These are phyloP conservation scores for Phymatocera aterrima DNA, from an alignment of 2,888 invertebrate genomes.

Conservation along the genomic window DNA sequence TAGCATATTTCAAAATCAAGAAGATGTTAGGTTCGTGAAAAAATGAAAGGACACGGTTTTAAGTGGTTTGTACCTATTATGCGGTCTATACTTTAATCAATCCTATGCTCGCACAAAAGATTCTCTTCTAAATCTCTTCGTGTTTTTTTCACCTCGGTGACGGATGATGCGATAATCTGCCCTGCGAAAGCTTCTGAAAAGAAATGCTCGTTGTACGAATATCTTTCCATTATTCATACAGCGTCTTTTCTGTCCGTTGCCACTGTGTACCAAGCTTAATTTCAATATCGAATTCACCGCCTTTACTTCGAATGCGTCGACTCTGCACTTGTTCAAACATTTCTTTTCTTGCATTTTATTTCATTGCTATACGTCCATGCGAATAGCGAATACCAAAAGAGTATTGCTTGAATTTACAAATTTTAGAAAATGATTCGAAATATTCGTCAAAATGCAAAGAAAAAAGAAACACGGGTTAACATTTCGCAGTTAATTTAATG, in stretches of 20 bases:
- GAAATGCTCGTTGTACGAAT: constrained; percentile 36
- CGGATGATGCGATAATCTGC: constrained; percentile 39
- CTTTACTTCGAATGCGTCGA: background rate
- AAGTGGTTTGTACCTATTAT: constrained; percentile 20
- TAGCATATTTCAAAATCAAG: background rate
- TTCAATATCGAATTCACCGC: constrained; percentile 12
- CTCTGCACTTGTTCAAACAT: background rate
- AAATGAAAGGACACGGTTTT: constrained; percentile 17
- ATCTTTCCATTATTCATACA: constrained; percentile 40
- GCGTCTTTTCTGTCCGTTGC: background rate
- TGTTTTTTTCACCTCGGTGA: constrained; percentile 37
- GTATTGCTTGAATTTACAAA: background rate
- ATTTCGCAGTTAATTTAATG: too few relatives aligned
- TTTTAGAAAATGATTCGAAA: background rate
- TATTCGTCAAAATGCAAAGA: too few relatives aligned
- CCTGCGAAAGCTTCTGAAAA: constrained; percentile 24
- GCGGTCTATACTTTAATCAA: constrained; percentile 28
- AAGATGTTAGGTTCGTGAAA: constrained; percentile 3
- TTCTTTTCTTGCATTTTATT: background rate
- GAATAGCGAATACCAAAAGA: background rate
- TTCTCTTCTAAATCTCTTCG: constrained; percentile 20
- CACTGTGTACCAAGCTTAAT: constrained; percentile 36
- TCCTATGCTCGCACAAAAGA: constrained; percentile 18
- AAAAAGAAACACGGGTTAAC: too few relatives aligned
- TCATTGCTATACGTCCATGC: background rate